A percentile compares a stretch with the other conserved stretches of the same genome.
phyloP scores from a whole-genome alignment of 1,140 invertebrate species.

The Colletes gigas region DNA sequence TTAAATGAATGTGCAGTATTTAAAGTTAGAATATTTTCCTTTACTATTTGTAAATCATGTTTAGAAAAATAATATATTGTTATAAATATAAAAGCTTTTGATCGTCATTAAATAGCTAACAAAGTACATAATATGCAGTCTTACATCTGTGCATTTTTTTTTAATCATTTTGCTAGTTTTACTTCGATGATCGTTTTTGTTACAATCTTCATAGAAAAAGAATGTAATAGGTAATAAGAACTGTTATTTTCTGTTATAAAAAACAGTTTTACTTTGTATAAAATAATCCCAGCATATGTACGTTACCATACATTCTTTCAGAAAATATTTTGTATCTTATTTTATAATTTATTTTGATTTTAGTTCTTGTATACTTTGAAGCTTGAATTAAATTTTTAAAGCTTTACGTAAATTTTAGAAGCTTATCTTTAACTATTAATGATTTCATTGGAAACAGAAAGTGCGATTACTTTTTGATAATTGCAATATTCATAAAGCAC shows the following conservation, averaged over 20 bases:
- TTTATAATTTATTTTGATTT: constrained; percentile 44
- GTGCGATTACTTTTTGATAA: constrained; percentile 32
- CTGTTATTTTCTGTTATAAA: constrained; percentile 22
- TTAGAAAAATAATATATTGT: constrained; percentile 40
- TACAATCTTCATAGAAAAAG: constrained; percentile 30
- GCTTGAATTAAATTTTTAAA: constrained; percentile 17
- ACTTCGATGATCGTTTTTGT: constrained; percentile 34
- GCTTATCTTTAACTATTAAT: constrained; percentile 29
- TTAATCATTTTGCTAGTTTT: constrained; percentile 14
- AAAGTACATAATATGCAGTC: constrained; percentile 46
- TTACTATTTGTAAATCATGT: constrained; percentile 24
- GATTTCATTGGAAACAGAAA: constrained; percentile 32
- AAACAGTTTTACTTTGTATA: constrained; percentile 27
- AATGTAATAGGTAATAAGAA: constrained; percentile 12
- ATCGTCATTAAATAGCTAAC: constrained; percentile 22
- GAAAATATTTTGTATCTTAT: constrained; percentile 41
- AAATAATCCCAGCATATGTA: constrained; percentile 22
- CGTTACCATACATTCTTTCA: constrained; percentile 8
- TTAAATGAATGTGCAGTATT: background rate
- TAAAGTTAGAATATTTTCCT: background rate
- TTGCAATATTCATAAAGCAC: constrained; percentile 32
- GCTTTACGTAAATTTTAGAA: constrained; percentile 20
- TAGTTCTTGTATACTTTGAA: constrained; percentile 40
- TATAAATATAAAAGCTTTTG: constrained; percentile 28
- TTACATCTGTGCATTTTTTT: constrained; percentile 37